Percentiles rank a stretch among this genome's conserved stretches.
Conservation (phyloP, 2,888 invertebrate species). For the Scaptodrosophila latifasciaeformis region DNA sequence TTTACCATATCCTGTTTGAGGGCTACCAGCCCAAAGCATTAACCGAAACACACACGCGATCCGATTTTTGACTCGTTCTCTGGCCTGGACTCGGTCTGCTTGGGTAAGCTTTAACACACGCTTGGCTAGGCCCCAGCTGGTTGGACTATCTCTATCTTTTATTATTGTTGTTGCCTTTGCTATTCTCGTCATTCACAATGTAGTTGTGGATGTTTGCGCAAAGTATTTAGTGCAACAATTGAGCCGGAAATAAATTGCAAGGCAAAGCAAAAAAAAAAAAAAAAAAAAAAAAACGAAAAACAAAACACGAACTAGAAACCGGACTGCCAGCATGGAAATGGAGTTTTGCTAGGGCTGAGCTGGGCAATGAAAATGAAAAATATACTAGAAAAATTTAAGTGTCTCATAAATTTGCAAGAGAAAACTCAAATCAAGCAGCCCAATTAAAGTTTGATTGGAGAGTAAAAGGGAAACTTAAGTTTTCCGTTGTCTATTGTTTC, state of each 20-base stretch:
- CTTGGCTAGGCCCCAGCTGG: constrained; percentile 26
- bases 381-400: constrained; percentile 13
- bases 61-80: constrained; percentile 2
- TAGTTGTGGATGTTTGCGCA: constrained; percentile 38
- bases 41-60: neutral
- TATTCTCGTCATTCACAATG: constrained; percentile 3
- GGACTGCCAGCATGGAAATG: too few species aligned
- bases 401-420: too few species aligned
- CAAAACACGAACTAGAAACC: too few species aligned
- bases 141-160: too few species aligned
- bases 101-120: neutral
- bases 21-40: constrained; percentile 35
- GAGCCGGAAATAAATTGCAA: constrained; percentile 53
- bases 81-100: neutral
- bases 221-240: constrained; percentile 65
- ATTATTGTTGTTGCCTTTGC: constrained; percentile 8
- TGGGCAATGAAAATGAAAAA: constrained; percentile 5
- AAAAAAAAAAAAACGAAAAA: constrained; percentile 18
- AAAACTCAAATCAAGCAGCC: neutral
- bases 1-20: constrained; percentile 20
- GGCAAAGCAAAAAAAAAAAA: constrained; percentile 2
- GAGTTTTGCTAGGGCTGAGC: too few species aligned
- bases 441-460: constrained; percentile 43
- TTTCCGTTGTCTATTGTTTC: constrained; percentile 3
- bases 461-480: neutral